These are phyloP conservation scores for Melikaiella ostensackeni DNA, from an alignment of 2,888 invertebrate genomes.

Conservation along the genomic window DNA sequence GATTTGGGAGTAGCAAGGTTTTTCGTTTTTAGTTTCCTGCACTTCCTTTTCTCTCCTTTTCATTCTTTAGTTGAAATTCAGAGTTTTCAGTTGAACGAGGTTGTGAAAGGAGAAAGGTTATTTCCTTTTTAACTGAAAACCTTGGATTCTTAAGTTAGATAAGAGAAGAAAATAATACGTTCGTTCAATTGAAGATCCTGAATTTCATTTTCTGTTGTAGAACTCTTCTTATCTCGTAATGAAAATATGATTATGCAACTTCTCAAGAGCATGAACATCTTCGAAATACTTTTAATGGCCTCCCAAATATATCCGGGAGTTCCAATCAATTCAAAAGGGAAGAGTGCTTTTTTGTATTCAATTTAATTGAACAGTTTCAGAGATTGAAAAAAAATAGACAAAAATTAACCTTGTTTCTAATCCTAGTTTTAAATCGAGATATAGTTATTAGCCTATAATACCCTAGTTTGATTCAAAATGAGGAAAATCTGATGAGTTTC, in stretches of 20 bases:
- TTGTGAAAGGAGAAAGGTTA: not conserved
- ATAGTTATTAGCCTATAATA: too few relatives aligned
- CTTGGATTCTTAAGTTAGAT: not conserved
- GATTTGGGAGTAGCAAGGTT: not conserved
- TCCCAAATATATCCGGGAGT: not conserved
- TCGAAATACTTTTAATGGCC: not conserved
- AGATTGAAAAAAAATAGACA: not conserved
- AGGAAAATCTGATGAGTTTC: too few relatives aligned
- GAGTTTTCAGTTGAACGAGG: not conserved
- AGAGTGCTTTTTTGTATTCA: too few relatives aligned
- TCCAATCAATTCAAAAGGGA: not conserved
- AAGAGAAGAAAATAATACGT: not conserved
- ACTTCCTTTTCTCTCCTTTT: not conserved
- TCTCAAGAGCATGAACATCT: not conserved
- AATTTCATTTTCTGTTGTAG: not conserved
- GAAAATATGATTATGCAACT: not conserved
- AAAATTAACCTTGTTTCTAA: not conserved
- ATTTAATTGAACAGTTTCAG: not conserved
- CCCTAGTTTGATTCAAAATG: too few relatives aligned
- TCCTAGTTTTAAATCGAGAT: not conserved
- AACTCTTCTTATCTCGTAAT: not conserved
- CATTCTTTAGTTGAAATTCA: not conserved
- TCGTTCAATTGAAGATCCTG: not conserved
- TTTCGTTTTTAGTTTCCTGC: constrained; percentile 11
- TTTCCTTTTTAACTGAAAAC: not conserved